Evolutionary conservation across 2,797 vertebrate genomes (phyloP).

Genomic region (Morus bassanus): DNA sequence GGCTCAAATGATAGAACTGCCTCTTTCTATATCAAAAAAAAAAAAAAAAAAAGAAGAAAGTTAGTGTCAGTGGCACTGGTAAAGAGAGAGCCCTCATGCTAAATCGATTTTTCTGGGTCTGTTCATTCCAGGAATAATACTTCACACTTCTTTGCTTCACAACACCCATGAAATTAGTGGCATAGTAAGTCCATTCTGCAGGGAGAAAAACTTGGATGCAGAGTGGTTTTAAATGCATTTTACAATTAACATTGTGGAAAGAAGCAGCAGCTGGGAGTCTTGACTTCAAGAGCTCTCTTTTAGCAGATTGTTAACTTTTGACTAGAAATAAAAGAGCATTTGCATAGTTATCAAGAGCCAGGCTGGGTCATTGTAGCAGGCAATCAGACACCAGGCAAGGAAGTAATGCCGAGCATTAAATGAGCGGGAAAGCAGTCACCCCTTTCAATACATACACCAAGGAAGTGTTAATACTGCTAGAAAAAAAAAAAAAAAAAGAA

Average conservation of each 20-base stretch:
- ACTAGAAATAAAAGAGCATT: not conserved
- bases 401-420: not conserved
- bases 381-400: not conserved
- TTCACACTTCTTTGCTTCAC: conserved; percentile 15
- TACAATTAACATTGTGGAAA: not conserved
- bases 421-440: not conserved
- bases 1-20: not conserved
- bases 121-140: not conserved
- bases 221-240: conserved; percentile 11
- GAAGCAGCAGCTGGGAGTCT: not conserved
- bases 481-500: not conserved
- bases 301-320: not conserved
- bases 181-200: not conserved
- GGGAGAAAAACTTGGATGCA: not conserved
- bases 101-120: conserved; percentile 29
- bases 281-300: not conserved
- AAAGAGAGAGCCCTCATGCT: not conserved
- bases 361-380: not conserved
- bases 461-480: not conserved
- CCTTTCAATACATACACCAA: fast-evolving
- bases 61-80: not conserved
- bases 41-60: not conserved
- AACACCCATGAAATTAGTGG: conserved; percentile 35
- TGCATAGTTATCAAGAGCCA: not conserved
- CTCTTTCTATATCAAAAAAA: not conserved